Conservation (phyloP, 1,140 invertebrate species). For the Diachasmimorpha longicaudata region DNA sequence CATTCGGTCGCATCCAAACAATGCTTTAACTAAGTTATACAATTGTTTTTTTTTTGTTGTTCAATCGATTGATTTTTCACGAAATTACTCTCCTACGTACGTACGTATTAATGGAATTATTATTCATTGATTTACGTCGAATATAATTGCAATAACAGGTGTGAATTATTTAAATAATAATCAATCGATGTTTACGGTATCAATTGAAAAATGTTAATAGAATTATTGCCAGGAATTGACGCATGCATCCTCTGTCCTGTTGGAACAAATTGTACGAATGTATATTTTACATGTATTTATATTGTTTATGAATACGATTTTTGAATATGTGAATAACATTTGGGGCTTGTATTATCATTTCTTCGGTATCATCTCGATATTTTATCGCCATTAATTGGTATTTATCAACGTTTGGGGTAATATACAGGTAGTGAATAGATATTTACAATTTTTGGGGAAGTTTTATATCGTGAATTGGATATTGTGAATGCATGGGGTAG, state of each 20-base stretch:
- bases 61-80: neutral
- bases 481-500: neutral
- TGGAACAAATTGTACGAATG: neutral
- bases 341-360: neutral
- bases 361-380: neutral
- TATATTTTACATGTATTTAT: neutral
- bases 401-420: neutral
- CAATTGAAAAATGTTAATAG: neutral
- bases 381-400: neutral
- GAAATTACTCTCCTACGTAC: too few species aligned
- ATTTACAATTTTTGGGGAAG: neutral
- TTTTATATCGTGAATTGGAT: neutral
- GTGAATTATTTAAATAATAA: neutral
- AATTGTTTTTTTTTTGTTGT: neutral
- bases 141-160: too few species aligned
- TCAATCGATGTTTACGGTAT: neutral
- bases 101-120: too few species aligned
- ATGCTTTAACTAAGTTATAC: conserved; percentile 11
- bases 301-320: neutral
- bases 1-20: conserved; percentile 55
- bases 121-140: too few species aligned
- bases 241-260: neutral
- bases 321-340: neutral
- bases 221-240: neutral
- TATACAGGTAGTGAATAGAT: conserved; percentile 2